phyloP scores from a whole-genome alignment of 2,797 vertebrate species.

The Semaprochilodus insignis region DNA sequence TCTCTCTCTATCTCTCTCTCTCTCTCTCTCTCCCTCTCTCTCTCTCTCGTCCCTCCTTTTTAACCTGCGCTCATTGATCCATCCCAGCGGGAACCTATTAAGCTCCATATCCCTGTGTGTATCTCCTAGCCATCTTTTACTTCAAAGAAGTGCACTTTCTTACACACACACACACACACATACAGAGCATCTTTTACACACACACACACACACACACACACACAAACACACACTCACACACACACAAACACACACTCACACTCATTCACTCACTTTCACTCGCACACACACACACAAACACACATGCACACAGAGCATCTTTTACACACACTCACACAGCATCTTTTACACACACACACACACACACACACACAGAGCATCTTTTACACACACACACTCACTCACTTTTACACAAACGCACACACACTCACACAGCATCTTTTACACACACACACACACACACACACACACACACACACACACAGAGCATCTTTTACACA shows the following conservation, averaged over 20 bases:
- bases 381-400: neutral
- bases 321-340: no score
- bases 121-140: conserved; percentile 55
- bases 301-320: neutral
- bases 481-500: neutral
- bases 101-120: conserved; percentile 72
- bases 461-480: conserved; percentile 2
- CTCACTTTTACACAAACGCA: neutral
- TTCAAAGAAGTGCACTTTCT: conserved; percentile 60
- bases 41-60: conserved; percentile 29
- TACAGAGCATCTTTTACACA: neutral
- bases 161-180: conserved; percentile 33
- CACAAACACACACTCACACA: neutral
- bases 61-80: conserved; percentile 67
- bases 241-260: neutral
- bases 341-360: no score
- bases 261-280: no score
- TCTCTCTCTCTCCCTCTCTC: neutral
- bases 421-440: neutral
- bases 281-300: neutral
- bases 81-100: conserved; percentile 70
- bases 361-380: neutral
- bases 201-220: neutral
- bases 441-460: neutral
- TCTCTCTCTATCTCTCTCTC: no score